Evolutionary conservation across 2,113 vertebrate species (phyloP).

Genomic region (Eclectus roratus): DNA sequence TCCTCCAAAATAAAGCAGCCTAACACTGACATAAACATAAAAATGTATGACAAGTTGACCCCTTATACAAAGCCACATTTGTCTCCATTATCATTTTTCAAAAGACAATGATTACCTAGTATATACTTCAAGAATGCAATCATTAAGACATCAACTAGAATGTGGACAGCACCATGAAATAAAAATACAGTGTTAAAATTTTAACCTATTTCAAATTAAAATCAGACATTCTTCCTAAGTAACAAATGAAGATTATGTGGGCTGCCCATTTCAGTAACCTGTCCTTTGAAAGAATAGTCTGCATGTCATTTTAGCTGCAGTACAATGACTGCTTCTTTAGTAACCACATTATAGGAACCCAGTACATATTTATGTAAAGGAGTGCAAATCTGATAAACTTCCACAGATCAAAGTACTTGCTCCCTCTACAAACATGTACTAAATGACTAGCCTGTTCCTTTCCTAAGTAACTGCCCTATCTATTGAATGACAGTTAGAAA

Average conservation of each 20-base stretch:
- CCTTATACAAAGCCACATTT: background rate
- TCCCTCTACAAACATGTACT: rapidly evolving
- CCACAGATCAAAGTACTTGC: background rate
- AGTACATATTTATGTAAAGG: background rate
- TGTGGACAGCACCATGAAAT: background rate
- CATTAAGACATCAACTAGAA: background rate
- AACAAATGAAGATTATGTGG: background rate
- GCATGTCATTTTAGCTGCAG: background rate
- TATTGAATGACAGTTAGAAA: background rate
- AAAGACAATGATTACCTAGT: background rate
- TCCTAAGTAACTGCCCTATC: background rate
- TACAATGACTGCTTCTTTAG: background rate
- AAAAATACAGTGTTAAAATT: background rate
- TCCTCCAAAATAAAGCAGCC: background rate
- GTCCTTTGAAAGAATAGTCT: background rate
- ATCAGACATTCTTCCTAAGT: background rate
- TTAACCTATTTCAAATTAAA: background rate
- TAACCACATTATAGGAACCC: background rate
- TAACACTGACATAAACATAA: background rate
- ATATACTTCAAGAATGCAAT: background rate
- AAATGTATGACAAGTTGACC: background rate
- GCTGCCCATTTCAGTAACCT: background rate
- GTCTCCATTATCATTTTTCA: background rate
- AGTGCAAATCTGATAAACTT: background rate
- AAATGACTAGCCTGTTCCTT: background rate